Conservation (phyloP, 1,140 invertebrate genomes). For the Proctacanthus coquilletti region DNA sequence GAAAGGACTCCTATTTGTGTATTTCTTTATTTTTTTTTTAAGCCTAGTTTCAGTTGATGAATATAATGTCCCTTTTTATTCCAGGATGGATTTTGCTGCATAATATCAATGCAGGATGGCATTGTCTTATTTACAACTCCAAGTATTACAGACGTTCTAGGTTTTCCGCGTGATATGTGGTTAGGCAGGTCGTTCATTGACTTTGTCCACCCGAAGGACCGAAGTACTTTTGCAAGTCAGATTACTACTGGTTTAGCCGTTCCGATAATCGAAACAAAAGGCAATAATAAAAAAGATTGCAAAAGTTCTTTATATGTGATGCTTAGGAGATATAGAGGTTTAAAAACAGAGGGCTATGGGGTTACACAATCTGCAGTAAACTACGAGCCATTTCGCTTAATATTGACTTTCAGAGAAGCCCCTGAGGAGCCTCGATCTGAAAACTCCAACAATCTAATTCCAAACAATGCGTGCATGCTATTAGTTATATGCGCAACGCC, state of each 20-base stretch:
- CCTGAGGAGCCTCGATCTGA: conserved; percentile 30
- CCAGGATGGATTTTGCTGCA: conserved; percentile 57
- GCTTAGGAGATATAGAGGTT: conserved; percentile 33
- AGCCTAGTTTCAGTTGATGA: too few species aligned
- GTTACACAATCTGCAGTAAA: conserved; percentile 41
- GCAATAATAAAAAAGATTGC: conserved; percentile 17
- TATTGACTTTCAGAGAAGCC: conserved; percentile 47
- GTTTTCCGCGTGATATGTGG: conserved; percentile 71
- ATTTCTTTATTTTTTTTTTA: too few species aligned
- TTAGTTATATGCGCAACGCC: conserved; percentile 54
- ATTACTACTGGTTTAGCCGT: conserved; percentile 37
- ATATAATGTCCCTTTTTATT: conserved; percentile 5
- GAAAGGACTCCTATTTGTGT: too few species aligned
- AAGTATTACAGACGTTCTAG: conserved; percentile 50
- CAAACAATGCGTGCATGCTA: conserved; percentile 35
- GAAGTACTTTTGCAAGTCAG: conserved; percentile 41
- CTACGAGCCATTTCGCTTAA: conserved; percentile 60
- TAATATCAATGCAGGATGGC: conserved; percentile 69
- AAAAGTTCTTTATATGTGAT: conserved; percentile 22
- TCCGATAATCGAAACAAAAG: conserved; percentile 32
- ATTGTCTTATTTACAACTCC: conserved; percentile 60
- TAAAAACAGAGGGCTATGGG: conserved; percentile 39
- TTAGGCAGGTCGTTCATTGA: conserved; percentile 73
- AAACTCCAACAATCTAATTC: conserved; percentile 12
- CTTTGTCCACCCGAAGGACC: conserved; percentile 66